phyloP scores from a whole-genome alignment of 2,113 vertebrate genomes.

The Hippocampus mohnikei region DNA sequence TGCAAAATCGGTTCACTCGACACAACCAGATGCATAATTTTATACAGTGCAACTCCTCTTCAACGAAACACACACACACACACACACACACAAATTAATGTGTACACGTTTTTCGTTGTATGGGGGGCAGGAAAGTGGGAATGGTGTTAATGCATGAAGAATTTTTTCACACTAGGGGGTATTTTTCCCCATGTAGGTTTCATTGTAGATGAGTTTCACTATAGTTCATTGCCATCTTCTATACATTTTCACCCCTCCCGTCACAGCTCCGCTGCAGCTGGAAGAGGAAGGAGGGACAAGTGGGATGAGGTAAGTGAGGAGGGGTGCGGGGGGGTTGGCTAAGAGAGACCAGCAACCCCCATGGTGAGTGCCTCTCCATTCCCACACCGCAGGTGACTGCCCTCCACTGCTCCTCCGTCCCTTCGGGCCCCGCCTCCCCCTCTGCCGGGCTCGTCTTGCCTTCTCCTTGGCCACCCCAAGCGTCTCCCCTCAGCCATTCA shows the following conservation, averaged over 20 bases:
- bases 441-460: conserved; percentile 13
- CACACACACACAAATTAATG: too few relatives aligned
- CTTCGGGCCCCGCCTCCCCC: conserved; percentile 14
- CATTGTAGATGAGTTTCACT: too few relatives aligned
- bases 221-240: not conserved
- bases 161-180: too few relatives aligned
- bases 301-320: conserved; percentile 42
- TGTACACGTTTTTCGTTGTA: too few relatives aligned
- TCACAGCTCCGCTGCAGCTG: conserved; percentile 43
- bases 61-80: too few relatives aligned
- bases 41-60: too few relatives aligned
- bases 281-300: conserved; percentile 25
- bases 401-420: conserved; percentile 34
- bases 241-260: conserved; percentile 4
- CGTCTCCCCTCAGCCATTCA: conserved; percentile 2
- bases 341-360: conserved; percentile 40
- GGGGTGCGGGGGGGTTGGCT: conserved; percentile 11
- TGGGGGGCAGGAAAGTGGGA: too few relatives aligned
- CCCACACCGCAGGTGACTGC: conserved; percentile 69
- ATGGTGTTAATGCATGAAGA: too few relatives aligned
- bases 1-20: not conserved
- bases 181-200: too few relatives aligned
- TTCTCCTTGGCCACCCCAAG: conserved; percentile 21
- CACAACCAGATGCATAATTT: not conserved
- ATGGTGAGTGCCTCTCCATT: conserved; percentile 59